phyloP scores from a whole-genome alignment of 2,797 vertebrate species.

The Knipowitschia caucasica region DNA sequence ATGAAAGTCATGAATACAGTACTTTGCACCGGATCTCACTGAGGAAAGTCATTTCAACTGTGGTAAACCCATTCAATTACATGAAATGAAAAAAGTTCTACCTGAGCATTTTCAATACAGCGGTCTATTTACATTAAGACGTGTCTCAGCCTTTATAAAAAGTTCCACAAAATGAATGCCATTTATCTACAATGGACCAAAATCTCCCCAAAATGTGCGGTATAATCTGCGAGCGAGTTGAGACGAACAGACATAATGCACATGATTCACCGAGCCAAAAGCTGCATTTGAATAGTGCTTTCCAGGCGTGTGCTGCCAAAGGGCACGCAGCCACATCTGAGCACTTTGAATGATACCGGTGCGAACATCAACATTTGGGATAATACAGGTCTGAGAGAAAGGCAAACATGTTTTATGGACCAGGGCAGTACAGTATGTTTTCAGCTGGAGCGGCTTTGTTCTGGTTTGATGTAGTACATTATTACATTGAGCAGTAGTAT shows the following conservation, averaged over 20 bases:
- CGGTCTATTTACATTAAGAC: background rate
- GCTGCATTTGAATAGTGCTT: constrained; percentile 14
- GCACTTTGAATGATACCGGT: constrained; percentile 1
- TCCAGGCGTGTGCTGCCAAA: background rate
- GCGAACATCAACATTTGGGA: constrained; percentile 4
- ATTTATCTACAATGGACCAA: constrained; percentile 27
- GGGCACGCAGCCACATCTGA: background rate
- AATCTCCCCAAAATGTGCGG: background rate
- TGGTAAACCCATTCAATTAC: background rate
- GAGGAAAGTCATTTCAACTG: no score
- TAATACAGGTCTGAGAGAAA: constrained; percentile 44
- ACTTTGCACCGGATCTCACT: no score
- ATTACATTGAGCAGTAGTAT: constrained; percentile 29
- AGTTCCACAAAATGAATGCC: background rate
- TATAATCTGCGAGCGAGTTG: constrained; percentile 30
- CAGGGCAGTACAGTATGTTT: no score
- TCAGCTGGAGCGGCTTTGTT: no score
- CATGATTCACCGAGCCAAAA: constrained; percentile 17
- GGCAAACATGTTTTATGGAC: constrained; percentile 48
- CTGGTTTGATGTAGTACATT: constrained; percentile 27
- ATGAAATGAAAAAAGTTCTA: background rate
- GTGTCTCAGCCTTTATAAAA: background rate
- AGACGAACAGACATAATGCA: constrained; percentile 11
- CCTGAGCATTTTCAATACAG: background rate
- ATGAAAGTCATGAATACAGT: no score